phyloP scores from a whole-genome alignment of 2,113 vertebrate species.

The Rana temporaria region DNA sequence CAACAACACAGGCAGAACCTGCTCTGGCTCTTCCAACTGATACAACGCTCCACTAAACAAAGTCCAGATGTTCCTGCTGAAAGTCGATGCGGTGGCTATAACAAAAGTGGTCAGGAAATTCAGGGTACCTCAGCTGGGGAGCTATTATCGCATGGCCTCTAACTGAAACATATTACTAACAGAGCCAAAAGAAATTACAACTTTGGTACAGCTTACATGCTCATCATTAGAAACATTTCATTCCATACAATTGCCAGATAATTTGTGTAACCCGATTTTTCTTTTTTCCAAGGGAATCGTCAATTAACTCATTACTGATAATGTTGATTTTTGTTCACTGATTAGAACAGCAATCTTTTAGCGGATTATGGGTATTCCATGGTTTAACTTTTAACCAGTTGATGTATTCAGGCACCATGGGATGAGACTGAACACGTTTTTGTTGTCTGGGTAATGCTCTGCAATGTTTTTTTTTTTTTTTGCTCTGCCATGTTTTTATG shows the following conservation, averaged over 20 bases:
- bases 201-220: background rate
- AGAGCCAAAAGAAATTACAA: slow-evolving; percentile 31
- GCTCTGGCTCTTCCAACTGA: background rate
- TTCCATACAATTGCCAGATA: background rate
- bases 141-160: slow-evolving; percentile 3
- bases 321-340: too few species aligned
- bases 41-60: slow-evolving; percentile 13
- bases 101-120: slow-evolving; percentile 2
- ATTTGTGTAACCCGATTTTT: background rate
- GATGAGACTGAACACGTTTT: too few species aligned
- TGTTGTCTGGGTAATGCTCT: too few species aligned
- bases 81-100: background rate
- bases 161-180: slow-evolving; percentile 16
- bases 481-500: too few species aligned
- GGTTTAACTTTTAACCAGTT: too few species aligned
- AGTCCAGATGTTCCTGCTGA: slow-evolving; percentile 6
- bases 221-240: background rate
- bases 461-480: too few species aligned
- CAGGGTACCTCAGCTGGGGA: background rate
- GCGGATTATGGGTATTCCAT: too few species aligned
- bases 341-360: too few species aligned
- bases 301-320: background rate
- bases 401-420: too few species aligned
- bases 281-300: background rate
- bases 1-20: too few species aligned